Evolutionary conservation across 2,797 vertebrate species (phyloP).

Genomic region (Cyclopterus lumpus): DNA sequence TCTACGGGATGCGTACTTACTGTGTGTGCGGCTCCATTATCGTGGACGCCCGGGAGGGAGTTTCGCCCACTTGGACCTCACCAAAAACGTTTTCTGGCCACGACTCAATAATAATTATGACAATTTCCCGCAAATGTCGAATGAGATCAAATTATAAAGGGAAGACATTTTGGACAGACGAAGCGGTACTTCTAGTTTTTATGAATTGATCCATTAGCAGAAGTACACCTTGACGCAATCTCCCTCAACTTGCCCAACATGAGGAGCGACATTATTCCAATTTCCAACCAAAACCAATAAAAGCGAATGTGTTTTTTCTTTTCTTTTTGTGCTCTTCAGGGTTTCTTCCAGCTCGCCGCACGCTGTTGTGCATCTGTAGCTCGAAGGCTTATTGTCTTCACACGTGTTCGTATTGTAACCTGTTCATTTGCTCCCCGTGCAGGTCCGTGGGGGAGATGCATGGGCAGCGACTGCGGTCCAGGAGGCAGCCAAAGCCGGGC

Average conservation of each 20-base stretch:
- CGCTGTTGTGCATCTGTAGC: conserved; percentile 5
- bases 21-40: neutral
- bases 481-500: conserved; percentile 96
- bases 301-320: neutral
- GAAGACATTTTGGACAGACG: neutral
- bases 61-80: neutral
- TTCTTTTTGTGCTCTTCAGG: neutral
- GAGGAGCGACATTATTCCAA: neutral
- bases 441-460: conserved; percentile 98
- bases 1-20: neutral
- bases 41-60: neutral
- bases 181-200: neutral
- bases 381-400: neutral
- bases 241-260: neutral
- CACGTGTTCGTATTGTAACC: conserved; percentile 17
- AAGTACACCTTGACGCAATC: neutral
- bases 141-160: neutral
- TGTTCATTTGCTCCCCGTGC: conserved; percentile 50
- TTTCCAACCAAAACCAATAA: neutral
- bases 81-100: neutral
- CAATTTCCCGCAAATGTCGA: neutral
- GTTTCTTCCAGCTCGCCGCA: neutral
- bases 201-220: neutral
- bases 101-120: neutral
- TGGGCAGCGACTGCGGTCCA: conserved; percentile 97